A percentile compares a stretch with the other conserved stretches of the same genome.
Conservation (phyloP, 1,140 invertebrate genomes). For the Zaprionus lachaisei region DNA sequence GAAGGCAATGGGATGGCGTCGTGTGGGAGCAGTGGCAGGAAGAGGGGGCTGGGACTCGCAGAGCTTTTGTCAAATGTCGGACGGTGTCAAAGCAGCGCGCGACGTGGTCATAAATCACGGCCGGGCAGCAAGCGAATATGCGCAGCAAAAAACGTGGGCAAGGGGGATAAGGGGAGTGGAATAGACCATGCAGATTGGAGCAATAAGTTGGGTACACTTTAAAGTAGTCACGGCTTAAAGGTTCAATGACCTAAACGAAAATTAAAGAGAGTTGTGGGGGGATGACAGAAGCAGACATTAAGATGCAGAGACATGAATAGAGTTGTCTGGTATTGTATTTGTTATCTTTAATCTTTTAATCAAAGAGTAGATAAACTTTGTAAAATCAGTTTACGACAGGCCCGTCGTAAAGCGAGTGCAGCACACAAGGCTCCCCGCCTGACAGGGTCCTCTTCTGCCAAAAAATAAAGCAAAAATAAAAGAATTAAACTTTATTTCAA, state of each 20-base stretch:
- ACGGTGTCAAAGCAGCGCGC: conserved; percentile 76
- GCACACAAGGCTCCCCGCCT: no score
- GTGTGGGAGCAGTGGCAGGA: neutral
- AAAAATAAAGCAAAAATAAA: no score
- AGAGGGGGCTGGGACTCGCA: conserved; percentile 22
- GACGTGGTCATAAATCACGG: conserved; percentile 76
- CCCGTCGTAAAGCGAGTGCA: no score
- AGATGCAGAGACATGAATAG: neutral
- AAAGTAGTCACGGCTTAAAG: conserved; percentile 54
- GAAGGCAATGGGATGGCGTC: neutral
- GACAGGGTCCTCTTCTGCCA: no score
- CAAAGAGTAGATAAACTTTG: no score
- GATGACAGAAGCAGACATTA: neutral
- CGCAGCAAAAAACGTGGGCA: conserved; percentile 24
- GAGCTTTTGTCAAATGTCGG: conserved; percentile 80
- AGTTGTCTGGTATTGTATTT: neutral
- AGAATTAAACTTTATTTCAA: neutral
- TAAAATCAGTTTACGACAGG: no score
- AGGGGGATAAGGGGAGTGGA: neutral
- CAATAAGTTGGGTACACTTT: conserved; percentile 40
- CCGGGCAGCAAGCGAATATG: conserved; percentile 35
- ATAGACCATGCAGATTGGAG: conserved; percentile 19
- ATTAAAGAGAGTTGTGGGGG: neutral
- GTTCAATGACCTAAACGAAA: conserved; percentile 52
- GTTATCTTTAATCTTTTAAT: no score